Evolutionary conservation across 2,797 vertebrate species (phyloP).

Genomic region (Malurus leucopterus): DNA sequence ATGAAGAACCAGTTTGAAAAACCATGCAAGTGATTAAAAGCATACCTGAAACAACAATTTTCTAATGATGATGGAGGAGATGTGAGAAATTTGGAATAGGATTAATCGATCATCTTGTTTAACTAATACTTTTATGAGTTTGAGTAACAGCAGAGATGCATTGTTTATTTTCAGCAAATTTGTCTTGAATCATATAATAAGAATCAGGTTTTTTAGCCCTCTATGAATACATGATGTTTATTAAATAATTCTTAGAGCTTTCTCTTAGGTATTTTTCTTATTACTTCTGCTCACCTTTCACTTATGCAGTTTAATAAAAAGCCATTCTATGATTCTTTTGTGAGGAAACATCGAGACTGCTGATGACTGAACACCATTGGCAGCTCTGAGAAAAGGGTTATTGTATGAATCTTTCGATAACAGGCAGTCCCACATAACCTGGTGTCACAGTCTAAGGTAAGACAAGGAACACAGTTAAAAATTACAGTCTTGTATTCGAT

Average conservation of each 20-base stretch:
- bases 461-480: neutral
- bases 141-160: neutral
- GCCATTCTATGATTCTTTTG: neutral
- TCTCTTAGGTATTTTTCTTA: neutral
- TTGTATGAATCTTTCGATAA: neutral
- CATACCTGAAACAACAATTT: neutral
- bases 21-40: neutral
- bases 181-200: neutral
- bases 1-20: neutral
- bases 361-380: neutral
- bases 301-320: neutral
- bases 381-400: neutral
- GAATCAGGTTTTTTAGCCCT: neutral
- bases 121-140: neutral
- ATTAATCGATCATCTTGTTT: neutral
- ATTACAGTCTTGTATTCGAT: accelerated
- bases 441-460: neutral
- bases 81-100: neutral
- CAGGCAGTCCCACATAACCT: neutral
- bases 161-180: neutral
- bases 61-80: neutral
- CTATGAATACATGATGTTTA: neutral
- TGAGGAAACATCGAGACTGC: neutral
- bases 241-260: neutral
- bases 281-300: neutral